These are phyloP conservation scores for Ibycter americanus DNA, from an alignment of 2,797 vertebrate species.

Conservation along the genomic window DNA sequence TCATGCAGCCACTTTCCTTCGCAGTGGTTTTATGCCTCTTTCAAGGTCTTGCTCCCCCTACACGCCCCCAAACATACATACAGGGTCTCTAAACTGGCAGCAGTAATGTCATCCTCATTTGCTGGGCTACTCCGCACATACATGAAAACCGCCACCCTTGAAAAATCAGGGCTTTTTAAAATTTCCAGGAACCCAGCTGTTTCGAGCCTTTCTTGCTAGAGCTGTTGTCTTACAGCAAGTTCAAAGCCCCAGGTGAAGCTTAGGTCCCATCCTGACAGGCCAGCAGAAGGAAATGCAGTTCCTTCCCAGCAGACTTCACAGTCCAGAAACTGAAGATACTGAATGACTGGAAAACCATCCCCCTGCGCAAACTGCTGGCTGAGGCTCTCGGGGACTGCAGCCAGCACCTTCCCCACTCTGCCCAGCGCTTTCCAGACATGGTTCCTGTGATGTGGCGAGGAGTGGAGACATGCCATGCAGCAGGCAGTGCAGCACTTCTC, in stretches of 20 bases:
- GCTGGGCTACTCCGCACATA: accelerated
- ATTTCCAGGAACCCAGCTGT: not conserved
- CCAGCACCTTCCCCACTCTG: not conserved
- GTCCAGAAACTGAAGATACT: not conserved
- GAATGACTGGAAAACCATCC: not conserved
- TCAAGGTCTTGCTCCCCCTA: not conserved
- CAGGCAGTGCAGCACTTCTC: not conserved
- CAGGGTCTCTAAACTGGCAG: not conserved
- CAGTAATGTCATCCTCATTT: not conserved
- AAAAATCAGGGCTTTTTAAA: not conserved
- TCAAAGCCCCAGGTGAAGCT: not conserved
- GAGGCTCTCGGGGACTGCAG: not conserved
- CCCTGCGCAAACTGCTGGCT: not conserved
- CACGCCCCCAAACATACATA: not conserved
- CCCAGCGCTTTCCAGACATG: not conserved
- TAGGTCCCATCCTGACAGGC: not conserved
- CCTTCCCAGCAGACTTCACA: not conserved
- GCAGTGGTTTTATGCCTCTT: not conserved
- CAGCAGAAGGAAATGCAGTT: not conserved
- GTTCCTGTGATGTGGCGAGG: not conserved
- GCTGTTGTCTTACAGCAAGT: not conserved
- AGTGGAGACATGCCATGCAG: not conserved
- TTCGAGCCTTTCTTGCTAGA: not conserved
- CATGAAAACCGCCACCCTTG: not conserved
- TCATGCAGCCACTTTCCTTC: not conserved